Percentiles rank a stretch among this genome's conserved stretches.
Evolutionary conservation across 2,113 vertebrate genomes (phyloP).

Genomic region (Cettia cetti): DNA sequence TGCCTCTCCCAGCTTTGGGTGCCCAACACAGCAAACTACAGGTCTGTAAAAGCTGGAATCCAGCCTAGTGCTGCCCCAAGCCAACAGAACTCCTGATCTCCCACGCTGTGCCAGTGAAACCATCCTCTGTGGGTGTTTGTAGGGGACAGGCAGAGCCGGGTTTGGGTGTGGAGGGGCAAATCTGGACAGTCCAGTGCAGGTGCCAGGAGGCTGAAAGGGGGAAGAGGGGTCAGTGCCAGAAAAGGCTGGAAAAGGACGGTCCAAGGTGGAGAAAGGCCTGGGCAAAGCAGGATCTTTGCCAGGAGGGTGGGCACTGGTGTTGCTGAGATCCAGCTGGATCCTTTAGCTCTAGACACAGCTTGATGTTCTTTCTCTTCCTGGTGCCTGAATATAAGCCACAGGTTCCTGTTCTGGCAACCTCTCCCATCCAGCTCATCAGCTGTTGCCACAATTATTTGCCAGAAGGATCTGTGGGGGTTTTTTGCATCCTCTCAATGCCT

Average conservation of each 20-base stretch:
- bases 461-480: neutral
- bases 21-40: neutral
- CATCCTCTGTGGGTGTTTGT: neutral
- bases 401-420: neutral
- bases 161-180: neutral
- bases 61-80: fast-evolving
- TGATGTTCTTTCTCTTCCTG: neutral
- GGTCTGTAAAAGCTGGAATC: neutral
- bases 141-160: neutral
- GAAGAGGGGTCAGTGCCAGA: neutral
- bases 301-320: neutral
- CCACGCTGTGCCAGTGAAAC: fast-evolving
- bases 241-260: neutral
- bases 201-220: neutral
- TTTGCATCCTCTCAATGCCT: neutral
- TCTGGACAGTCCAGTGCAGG: no score
- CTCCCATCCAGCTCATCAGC: neutral
- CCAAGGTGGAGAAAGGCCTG: neutral
- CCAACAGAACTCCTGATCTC: neutral
- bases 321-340: fast-evolving
- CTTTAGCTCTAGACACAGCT: neutral
- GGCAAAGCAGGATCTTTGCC: neutral
- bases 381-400: fast-evolving
- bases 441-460: neutral
- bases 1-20: neutral